Evolutionary conservation across 92 coral and sea anemone species (phyloP).

Genomic region (Siderastrea siderea): DNA sequence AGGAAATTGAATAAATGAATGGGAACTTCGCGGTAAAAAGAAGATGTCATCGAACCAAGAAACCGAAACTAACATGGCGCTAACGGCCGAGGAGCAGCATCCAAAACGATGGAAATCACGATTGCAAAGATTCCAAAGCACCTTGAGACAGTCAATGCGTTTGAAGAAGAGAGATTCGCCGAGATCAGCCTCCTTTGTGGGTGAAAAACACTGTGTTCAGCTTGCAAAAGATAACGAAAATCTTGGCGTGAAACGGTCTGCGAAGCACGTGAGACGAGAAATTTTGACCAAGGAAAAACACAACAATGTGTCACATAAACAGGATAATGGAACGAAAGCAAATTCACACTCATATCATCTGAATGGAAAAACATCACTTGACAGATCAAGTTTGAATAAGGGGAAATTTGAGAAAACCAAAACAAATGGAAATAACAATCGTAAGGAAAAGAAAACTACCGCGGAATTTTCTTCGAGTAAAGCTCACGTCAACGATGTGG

Average conservation of each 20-base stretch:
- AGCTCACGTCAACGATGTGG: conserved; percentile 35
- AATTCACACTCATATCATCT: conserved; percentile 50
- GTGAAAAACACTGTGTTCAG: background rate
- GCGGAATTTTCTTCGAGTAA: conserved; percentile 26
- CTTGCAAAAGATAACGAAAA: background rate
- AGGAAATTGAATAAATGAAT: background rate
- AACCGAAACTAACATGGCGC: conserved; percentile 16
- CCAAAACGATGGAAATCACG: conserved; percentile 64
- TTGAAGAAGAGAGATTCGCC: conserved; percentile 34
- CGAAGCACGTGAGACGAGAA: conserved; percentile 66
- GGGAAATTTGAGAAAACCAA: conserved; percentile 59
- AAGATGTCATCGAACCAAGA: conserved; percentile 8
- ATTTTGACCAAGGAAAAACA: conserved; percentile 46
- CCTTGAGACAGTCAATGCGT: conserved; percentile 62
- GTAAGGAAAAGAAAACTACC: conserved; percentile 37
- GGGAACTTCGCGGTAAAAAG: conserved; percentile 2
- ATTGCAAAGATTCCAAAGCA: conserved; percentile 57
- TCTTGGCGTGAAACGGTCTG: conserved; percentile 4
- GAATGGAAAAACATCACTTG: conserved; percentile 75
- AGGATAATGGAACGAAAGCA: conserved; percentile 29
- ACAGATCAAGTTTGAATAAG: conserved; percentile 40
- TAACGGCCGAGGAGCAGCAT: conserved; percentile 2
- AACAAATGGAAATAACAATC: conserved; percentile 55
- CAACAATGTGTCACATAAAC: conserved; percentile 53
- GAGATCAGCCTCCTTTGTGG: conserved; percentile 2